Evolutionary conservation across 2,797 vertebrate species (phyloP).

Genomic region (Cygnus olor): DNA sequence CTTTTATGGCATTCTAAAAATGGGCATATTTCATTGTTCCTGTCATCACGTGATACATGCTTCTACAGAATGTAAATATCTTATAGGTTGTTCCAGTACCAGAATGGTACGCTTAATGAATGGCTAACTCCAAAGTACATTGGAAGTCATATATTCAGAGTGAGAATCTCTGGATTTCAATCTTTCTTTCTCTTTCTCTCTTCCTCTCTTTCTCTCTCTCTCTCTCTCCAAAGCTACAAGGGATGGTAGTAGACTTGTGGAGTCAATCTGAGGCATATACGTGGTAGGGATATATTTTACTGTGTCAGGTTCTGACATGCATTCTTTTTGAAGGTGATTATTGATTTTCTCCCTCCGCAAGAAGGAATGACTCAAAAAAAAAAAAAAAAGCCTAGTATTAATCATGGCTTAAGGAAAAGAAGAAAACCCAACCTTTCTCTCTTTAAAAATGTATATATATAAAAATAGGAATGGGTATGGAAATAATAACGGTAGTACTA

Average conservation of each 20-base stretch:
- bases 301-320: background rate
- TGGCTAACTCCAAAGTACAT: background rate
- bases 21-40: background rate
- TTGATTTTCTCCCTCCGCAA: conserved; percentile 35
- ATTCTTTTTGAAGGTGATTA: conserved; percentile 24
- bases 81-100: background rate
- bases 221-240: background rate
- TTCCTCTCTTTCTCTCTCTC: too few species aligned
- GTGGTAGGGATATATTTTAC: background rate
- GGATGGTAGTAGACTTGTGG: background rate
- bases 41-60: background rate
- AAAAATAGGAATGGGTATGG: background rate
- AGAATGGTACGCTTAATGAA: conserved; percentile 3
- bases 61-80: conserved; percentile 7
- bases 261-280: background rate
- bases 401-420: background rate
- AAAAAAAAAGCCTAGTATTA: background rate
- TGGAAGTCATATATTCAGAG: background rate
- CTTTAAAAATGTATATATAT: background rate
- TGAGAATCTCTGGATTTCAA: background rate
- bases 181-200: background rate
- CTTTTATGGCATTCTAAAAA: conserved; percentile 7
- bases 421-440: background rate
- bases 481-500: background rate
- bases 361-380: background rate